phyloP scores from a whole-genome alignment of 2,888 invertebrate genomes.

The Cantharis lateralis region DNA sequence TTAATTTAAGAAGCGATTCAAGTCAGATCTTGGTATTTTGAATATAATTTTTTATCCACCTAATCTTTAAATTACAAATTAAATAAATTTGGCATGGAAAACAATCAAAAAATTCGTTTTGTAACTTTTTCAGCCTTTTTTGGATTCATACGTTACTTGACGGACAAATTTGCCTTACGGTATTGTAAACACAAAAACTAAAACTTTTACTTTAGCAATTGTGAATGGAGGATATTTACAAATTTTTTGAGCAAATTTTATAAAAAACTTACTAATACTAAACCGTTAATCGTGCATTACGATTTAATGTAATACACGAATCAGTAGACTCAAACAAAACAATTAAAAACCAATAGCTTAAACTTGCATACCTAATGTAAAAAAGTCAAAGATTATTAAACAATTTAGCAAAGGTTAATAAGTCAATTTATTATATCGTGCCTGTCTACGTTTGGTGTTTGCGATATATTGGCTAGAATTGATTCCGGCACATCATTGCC shows the following conservation, averaged over 20 bases:
- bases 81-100: background rate
- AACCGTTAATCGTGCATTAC: background rate
- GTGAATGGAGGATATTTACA: background rate
- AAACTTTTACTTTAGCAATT: background rate
- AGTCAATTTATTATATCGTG: background rate
- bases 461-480: background rate
- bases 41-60: too few relatives aligned
- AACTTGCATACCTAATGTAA: background rate
- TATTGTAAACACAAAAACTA: background rate
- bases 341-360: background rate
- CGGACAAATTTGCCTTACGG: background rate
- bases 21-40: too few relatives aligned
- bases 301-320: background rate
- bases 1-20: too few relatives aligned
- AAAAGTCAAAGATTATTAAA: background rate
- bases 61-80: too few relatives aligned
- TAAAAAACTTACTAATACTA: background rate
- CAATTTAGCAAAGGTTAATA: background rate
- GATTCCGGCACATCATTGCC: slow-evolving; percentile 3
- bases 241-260: background rate
- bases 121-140: background rate
- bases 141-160: background rate
- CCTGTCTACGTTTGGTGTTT: background rate
- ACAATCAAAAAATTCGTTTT: background rate
- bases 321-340: background rate